A percentile compares a stretch with the other conserved stretches of the same genome.
Conservation (phyloP, 2,888 invertebrate species). For the Drosophila seclusa region DNA sequence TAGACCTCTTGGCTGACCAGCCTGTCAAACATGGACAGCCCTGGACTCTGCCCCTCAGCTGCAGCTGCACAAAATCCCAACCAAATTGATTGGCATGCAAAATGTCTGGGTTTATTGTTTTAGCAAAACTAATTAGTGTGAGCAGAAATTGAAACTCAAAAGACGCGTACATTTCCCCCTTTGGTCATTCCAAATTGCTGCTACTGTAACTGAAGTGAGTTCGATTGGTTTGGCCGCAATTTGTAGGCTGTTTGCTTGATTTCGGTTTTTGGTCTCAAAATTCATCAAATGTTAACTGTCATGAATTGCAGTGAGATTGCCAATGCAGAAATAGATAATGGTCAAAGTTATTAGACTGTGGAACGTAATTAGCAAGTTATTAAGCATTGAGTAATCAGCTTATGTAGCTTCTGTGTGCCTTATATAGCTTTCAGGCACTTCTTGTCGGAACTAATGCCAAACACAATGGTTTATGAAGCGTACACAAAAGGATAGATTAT, state of each 20-base stretch:
- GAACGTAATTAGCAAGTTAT: background rate
- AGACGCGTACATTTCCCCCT: background rate
- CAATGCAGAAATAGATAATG: background rate
- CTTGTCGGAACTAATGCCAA: background rate
- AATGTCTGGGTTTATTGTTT: slow-evolving; percentile 72
- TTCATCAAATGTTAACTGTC: background rate
- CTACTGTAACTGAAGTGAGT: slow-evolving; percentile 12
- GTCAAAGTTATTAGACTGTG: background rate
- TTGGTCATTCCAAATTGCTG: background rate
- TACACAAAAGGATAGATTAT: background rate
- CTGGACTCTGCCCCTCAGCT: background rate
- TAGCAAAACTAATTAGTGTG: slow-evolving; percentile 73
- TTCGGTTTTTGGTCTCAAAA: background rate
- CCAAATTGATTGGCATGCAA: slow-evolving; percentile 64
- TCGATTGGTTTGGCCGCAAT: slow-evolving; percentile 20
- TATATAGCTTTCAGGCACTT: background rate
- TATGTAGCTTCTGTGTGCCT: no score
- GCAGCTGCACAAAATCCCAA: slow-evolving; percentile 62
- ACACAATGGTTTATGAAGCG: background rate
- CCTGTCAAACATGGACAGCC: slow-evolving; percentile 23
- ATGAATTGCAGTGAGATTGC: background rate
- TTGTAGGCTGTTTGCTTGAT: slow-evolving; percentile 1
- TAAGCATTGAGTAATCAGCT: background rate
- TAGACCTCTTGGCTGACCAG: slow-evolving; percentile 40
- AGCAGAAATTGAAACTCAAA: slow-evolving; percentile 70